phyloP scores from a whole-genome alignment of 2,113 vertebrate genomes.

The Vidua macroura region DNA sequence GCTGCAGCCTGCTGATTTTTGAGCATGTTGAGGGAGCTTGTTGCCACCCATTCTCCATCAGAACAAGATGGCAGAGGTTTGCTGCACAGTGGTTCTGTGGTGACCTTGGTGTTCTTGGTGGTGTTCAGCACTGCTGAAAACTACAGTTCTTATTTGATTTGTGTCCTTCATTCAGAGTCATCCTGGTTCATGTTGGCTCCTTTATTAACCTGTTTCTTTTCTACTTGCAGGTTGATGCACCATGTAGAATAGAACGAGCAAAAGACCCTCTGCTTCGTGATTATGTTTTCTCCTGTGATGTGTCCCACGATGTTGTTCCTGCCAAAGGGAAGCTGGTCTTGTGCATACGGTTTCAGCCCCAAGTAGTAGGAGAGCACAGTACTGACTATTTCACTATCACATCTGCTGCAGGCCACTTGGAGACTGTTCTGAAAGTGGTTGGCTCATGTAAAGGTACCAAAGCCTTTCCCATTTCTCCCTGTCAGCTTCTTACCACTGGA shows the following conservation, averaged over 20 bases:
- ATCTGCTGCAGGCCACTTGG: conserved; percentile 71
- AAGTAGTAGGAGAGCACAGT: conserved; percentile 74
- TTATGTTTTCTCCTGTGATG: conserved; percentile 78
- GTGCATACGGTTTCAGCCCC: conserved; percentile 78
- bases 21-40: neutral
- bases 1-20: neutral
- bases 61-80: neutral
- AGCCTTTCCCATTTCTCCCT: neutral
- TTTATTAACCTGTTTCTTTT: neutral
- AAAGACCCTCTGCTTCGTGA: conserved; percentile 51
- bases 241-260: conserved; percentile 75
- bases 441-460: conserved; percentile 84
- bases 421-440: conserved; percentile 79
- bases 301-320: conserved; percentile 56
- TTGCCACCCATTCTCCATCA: neutral
- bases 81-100: neutral
- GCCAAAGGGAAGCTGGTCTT: conserved; percentile 72
- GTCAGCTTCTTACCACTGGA: neutral
- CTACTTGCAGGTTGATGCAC: conserved; percentile 78
- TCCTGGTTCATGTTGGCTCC: neutral
- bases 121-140: neutral
- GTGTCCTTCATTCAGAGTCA: neutral
- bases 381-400: conserved; percentile 82
- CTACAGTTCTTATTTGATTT: neutral
- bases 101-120: neutral